These are phyloP conservation scores for Drosophila ironensis DNA, from an alignment of 1,140 invertebrate genomes.

Conservation along the genomic window DNA sequence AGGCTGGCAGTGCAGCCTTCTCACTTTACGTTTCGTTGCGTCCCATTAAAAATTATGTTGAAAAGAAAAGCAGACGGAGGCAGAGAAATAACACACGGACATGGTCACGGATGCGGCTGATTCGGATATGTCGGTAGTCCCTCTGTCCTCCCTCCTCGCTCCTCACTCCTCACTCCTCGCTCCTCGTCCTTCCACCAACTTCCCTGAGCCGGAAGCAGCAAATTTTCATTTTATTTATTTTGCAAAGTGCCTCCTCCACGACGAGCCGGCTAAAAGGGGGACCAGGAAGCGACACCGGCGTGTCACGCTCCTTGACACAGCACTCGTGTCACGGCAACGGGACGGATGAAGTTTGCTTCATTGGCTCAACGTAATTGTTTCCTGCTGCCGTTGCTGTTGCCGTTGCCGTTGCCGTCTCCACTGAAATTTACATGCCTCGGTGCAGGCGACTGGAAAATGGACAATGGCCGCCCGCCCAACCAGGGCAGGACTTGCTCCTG, in stretches of 20 bases:
- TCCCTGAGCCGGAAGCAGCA: conserved; percentile 65
- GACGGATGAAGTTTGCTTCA: conserved; percentile 63
- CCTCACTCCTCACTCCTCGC: too few species aligned
- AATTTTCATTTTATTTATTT: conserved; percentile 80
- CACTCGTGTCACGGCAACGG: conserved; percentile 42
- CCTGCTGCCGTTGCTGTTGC: conserved; percentile 31
- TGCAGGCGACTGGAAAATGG: conserved; percentile 3
- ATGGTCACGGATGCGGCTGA: conserved; percentile 62
- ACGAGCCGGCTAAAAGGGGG: not conserved
- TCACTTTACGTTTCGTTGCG: conserved; percentile 77
- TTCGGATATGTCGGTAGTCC: conserved; percentile 58
- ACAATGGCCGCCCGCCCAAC: conserved; percentile 2
- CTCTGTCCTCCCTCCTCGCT: too few species aligned
- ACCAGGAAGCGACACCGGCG: conserved; percentile 2
- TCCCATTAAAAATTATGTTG: conserved; percentile 79
- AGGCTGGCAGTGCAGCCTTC: conserved; percentile 55
- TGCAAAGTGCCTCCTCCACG: conserved; percentile 58
- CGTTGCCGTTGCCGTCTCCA: not conserved
- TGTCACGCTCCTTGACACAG: conserved; percentile 27
- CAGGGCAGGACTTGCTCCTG: not conserved
- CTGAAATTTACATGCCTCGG: conserved; percentile 54
- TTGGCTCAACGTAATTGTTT: conserved; percentile 76
- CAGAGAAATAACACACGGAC: conserved; percentile 39
- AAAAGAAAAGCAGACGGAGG: conserved; percentile 30
- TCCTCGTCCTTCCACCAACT: too few species aligned